phyloP scores from a whole-genome alignment of 2,797 vertebrate genomes.

The Hoplostethus mediterraneus region DNA sequence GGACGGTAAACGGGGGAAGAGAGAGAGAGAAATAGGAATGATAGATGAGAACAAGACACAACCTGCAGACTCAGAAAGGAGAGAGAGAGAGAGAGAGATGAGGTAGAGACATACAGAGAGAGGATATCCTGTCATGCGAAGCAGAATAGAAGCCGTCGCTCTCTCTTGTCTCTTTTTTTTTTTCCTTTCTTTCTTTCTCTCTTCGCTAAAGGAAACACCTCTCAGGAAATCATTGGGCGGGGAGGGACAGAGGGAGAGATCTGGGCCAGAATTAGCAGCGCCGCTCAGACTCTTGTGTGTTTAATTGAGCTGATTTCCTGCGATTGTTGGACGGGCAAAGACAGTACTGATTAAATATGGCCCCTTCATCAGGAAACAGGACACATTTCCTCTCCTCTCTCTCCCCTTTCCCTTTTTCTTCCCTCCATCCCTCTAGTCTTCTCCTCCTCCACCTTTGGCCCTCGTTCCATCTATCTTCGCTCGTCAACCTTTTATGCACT shows the following conservation, averaged over 20 bases:
- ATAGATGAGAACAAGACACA: background rate
- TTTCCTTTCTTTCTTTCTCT: slow-evolving; percentile 25
- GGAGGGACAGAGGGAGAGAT: slow-evolving; percentile 51
- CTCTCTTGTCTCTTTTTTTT: slow-evolving; percentile 32
- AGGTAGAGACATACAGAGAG: slow-evolving; percentile 40
- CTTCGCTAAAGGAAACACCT: slow-evolving; percentile 70
- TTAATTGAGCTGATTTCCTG: slow-evolving; percentile 87
- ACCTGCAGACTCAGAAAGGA: slow-evolving; percentile 10
- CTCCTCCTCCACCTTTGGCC: slow-evolving; percentile 48
- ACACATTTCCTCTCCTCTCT: slow-evolving; percentile 58
- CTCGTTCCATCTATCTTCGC: slow-evolving; percentile 47
- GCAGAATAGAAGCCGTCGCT: slow-evolving; percentile 57
- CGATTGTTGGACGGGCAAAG: slow-evolving; percentile 85
- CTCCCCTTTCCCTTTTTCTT: slow-evolving; percentile 58
- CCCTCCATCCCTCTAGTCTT: slow-evolving; percentile 32
- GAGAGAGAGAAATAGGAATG: background rate
- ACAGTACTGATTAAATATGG: slow-evolving; percentile 86
- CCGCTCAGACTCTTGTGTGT: slow-evolving; percentile 62
- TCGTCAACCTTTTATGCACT: slow-evolving; percentile 49
- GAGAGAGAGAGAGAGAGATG: slow-evolving; percentile 15
- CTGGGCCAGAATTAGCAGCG: slow-evolving; percentile 80
- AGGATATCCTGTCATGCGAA: slow-evolving; percentile 79
- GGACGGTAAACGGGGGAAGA: no score
- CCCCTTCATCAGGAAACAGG: slow-evolving; percentile 75
- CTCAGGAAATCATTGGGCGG: slow-evolving; percentile 80